Evolutionary conservation across 2,113 vertebrate species (phyloP).

Genomic region (Varanus komodoensis): DNA sequence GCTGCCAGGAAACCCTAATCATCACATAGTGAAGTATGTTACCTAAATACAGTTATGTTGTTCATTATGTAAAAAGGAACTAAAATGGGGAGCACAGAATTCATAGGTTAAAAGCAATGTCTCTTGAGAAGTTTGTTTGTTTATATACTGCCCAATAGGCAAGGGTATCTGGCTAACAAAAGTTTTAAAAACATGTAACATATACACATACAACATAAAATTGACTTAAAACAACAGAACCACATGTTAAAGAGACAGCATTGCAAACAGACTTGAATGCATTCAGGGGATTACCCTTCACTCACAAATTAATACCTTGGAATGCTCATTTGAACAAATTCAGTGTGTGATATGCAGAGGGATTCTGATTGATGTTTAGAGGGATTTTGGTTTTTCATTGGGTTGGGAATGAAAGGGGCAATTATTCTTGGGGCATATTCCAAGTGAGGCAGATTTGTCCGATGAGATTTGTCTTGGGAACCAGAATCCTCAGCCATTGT

Average conservation of each 20-base stretch:
- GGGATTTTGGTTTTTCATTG: no score
- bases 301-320: neutral
- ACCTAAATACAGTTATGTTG: neutral
- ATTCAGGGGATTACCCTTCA: neutral
- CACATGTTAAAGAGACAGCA: neutral
- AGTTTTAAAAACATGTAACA: no score
- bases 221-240: no score
- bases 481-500: no score
- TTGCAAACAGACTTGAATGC: neutral
- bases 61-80: constrained; percentile 7
- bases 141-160: no score
- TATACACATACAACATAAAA: no score
- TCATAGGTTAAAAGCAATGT: neutral
- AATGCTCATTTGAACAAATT: neutral
- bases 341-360: neutral
- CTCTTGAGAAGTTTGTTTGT: neutral
- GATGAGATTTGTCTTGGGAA: no score
- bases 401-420: no score
- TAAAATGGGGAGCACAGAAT: neutral
- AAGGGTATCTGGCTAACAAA: no score
- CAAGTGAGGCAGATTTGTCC: no score
- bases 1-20: neutral
- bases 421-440: no score
- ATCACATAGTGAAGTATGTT: constrained; percentile 3
- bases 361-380: neutral